phyloP scores from a whole-genome alignment of 2,888 invertebrate species.

The Teleogryllus oceanicus region DNA sequence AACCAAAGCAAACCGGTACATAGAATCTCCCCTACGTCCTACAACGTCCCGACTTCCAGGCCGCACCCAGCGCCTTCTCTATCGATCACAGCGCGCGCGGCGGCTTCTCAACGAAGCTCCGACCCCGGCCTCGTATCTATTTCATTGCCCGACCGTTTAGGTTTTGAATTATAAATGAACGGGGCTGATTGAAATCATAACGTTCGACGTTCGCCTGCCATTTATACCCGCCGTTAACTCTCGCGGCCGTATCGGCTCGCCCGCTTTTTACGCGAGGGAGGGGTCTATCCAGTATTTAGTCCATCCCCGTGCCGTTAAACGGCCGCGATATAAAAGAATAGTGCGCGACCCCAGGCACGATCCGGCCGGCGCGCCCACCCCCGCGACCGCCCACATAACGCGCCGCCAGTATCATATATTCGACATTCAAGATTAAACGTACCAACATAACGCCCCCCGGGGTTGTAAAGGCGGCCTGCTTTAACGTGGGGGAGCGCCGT shows the following conservation, averaged over 20 bases:
- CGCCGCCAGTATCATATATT: constrained; percentile 2
- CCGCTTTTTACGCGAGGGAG: background rate
- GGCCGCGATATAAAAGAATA: constrained; percentile 1
- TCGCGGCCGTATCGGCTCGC: background rate
- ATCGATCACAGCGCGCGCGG: background rate
- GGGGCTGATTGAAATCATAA: constrained; percentile 10
- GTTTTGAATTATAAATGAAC: constrained; percentile 18
- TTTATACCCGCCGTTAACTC: constrained; percentile 9
- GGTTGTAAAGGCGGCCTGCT: background rate
- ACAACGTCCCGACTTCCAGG: too few species aligned
- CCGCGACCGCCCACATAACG: background rate
- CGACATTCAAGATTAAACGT: constrained; percentile 18
- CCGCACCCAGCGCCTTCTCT: too few species aligned
- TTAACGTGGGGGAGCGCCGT: too few species aligned
- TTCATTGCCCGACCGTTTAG: constrained; percentile 18
- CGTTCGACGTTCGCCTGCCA: background rate
- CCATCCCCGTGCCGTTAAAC: background rate
- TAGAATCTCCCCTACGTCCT: too few species aligned
- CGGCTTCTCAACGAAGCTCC: background rate
- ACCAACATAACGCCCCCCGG: background rate
- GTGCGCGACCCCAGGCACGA: background rate
- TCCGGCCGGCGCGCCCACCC: background rate
- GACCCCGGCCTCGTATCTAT: constrained; percentile 12
- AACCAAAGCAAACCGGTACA: too few species aligned
- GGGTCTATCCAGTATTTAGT: constrained; percentile 7